phyloP scores from a whole-genome alignment of 1,140 invertebrate genomes.

The Centruroides vittatus region DNA sequence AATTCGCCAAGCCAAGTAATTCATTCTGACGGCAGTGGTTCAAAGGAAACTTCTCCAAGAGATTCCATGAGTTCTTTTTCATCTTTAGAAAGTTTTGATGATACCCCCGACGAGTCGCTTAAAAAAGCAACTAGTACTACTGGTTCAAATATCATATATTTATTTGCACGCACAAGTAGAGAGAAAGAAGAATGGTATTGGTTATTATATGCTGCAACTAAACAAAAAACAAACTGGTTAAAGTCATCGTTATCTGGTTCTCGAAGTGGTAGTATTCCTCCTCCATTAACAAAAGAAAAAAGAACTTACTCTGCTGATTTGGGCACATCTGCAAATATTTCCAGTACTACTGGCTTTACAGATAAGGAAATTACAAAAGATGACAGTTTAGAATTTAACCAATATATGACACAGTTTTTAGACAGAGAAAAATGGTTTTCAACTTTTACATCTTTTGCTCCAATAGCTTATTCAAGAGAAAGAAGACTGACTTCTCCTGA shows the following conservation, averaged over 20 bases:
- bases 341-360: too few relatives aligned
- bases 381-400: too few relatives aligned
- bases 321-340: neutral
- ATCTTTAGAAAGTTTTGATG: neutral
- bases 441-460: too few relatives aligned
- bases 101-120: constrained; percentile 21
- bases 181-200: constrained; percentile 81
- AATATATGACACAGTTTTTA: too few relatives aligned
- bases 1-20: constrained; percentile 10
- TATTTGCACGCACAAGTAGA: constrained; percentile 66
- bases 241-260: constrained; percentile 20
- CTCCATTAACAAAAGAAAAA: constrained; percentile 1
- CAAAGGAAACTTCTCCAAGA: neutral
- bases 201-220: constrained; percentile 29
- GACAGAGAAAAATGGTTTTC: too few relatives aligned
- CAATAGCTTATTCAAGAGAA: constrained; percentile 46
- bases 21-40: neutral
- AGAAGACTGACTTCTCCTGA: constrained; percentile 59
- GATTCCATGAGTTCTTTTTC: neutral
- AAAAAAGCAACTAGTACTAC: neutral
- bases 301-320: constrained; percentile 10
- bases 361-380: too few relatives aligned
- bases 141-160: constrained; percentile 34
- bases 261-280: constrained; percentile 10
- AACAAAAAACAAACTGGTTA: constrained; percentile 25